phyloP scores from a whole-genome alignment of 2,888 invertebrate species.

The Rhingia rostrata region DNA sequence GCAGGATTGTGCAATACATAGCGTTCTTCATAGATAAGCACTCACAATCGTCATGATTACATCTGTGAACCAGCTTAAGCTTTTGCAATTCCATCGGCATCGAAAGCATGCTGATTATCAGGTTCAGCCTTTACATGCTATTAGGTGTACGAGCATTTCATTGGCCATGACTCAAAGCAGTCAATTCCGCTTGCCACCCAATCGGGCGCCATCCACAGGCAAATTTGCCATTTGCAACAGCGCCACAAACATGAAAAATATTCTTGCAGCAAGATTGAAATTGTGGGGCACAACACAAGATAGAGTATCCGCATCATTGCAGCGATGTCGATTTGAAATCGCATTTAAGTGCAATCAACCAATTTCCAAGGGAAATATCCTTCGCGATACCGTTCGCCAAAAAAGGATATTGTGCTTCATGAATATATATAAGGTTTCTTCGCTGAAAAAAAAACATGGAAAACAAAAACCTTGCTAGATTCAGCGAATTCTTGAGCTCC shows the following conservation, averaged over 20 bases:
- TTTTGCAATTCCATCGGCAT: conserved; percentile 32
- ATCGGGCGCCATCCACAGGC: conserved; percentile 33
- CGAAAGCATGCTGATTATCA: conserved; percentile 69
- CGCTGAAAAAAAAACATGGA: no score
- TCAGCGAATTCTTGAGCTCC: background rate
- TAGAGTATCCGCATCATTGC: conserved; percentile 6
- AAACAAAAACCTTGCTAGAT: background rate
- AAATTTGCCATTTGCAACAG: conserved; percentile 13
- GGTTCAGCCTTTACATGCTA: conserved; percentile 53
- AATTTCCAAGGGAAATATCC: conserved; percentile 53
- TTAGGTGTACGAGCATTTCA: background rate
- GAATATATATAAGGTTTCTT: conserved; percentile 11
- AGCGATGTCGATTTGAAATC: conserved; percentile 68
- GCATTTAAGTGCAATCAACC: conserved; percentile 75
- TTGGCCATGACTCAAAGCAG: conserved; percentile 25
- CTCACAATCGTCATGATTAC: conserved; percentile 4
- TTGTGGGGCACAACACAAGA: background rate
- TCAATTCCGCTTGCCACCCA: conserved; percentile 32
- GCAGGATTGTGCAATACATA: conserved; percentile 26
- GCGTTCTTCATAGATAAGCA: conserved; percentile 19
- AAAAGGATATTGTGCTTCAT: conserved; percentile 26
- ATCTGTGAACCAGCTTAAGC: background rate
- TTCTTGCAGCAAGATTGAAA: conserved; percentile 14
- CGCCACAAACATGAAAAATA: conserved; percentile 7
- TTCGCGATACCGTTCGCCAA: background rate